These are phyloP conservation scores for Drosophila subsilvestris DNA, from an alignment of 2,888 invertebrate species.

Conservation along the genomic window DNA sequence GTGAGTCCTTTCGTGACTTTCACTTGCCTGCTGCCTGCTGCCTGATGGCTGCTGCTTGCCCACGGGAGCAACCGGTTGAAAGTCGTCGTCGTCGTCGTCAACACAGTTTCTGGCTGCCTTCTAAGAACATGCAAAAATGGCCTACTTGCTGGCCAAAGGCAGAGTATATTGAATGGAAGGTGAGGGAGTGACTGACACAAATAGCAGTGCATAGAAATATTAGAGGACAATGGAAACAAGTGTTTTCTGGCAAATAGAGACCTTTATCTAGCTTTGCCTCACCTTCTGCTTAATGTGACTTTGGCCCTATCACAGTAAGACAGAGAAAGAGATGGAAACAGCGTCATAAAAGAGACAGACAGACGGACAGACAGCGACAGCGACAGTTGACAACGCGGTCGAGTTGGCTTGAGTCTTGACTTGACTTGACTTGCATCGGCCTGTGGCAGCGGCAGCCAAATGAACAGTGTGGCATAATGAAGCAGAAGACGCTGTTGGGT, in stretches of 20 bases:
- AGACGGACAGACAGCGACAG: neutral
- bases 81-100: slow-evolving; percentile 26
- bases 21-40: slow-evolving; percentile 42
- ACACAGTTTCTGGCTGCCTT: slow-evolving; percentile 7
- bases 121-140: slow-evolving; percentile 65
- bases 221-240: neutral
- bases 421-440: slow-evolving; percentile 48
- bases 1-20: slow-evolving; percentile 62
- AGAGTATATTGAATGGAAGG: neutral
- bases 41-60: slow-evolving; percentile 23
- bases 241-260: neutral
- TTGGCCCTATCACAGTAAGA: neutral
- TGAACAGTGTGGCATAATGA: slow-evolving; percentile 43
- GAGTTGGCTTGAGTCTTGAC: slow-evolving; percentile 55
- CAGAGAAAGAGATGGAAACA: neutral
- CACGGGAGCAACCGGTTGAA: slow-evolving; percentile 70
- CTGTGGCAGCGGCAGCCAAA: slow-evolving; percentile 40
- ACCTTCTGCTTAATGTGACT: neutral
- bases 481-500: slow-evolving; percentile 12
- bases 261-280: neutral
- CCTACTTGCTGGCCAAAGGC: slow-evolving; percentile 63
- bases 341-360: neutral
- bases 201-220: neutral
- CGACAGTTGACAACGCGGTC: slow-evolving; percentile 60
- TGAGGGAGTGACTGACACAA: neutral